phyloP scores from a whole-genome alignment of 2,888 invertebrate genomes.

The Crocallis elinguaria region DNA sequence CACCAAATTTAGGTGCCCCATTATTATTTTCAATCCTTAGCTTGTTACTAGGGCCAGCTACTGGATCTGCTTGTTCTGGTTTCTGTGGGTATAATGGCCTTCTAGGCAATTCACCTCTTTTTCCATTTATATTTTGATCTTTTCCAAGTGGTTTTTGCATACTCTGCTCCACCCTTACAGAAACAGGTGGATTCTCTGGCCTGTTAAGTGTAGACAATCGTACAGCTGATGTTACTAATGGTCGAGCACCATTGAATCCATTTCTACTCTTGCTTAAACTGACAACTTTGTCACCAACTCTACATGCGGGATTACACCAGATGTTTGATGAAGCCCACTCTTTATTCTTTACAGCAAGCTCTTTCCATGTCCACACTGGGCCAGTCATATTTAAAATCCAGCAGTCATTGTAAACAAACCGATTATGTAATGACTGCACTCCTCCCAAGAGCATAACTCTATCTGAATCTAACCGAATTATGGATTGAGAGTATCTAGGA shows the following conservation, averaged over 20 bases:
- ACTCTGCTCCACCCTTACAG: conserved; percentile 78
- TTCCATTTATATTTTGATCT: conserved; percentile 91
- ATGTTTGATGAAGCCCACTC: conserved; percentile 93
- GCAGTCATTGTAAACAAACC: conserved; percentile 92
- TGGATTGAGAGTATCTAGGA: conserved; percentile 97
- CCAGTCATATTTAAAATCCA: conserved; percentile 94
- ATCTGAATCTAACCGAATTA: conserved; percentile 90
- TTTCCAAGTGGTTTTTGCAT: conserved; percentile 83
- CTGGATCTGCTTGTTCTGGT: conserved; percentile 55
- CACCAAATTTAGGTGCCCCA: conserved; percentile 34
- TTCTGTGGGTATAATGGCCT: conserved; percentile 55
- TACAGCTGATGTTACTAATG: conserved; percentile 83
- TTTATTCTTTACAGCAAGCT: conserved; percentile 90
- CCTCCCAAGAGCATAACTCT: conserved; percentile 94
- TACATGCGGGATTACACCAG: conserved; percentile 97
- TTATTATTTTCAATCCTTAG: conserved; percentile 51
- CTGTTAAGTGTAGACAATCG: conserved; percentile 70
- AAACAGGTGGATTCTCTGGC: conserved; percentile 75
- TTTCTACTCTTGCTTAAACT: conserved; percentile 88
- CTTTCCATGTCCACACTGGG: conserved; percentile 89
- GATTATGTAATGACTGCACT: conserved; percentile 93
- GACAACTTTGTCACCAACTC: conserved; percentile 90
- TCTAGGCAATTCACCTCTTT: conserved; percentile 84
- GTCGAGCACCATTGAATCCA: conserved; percentile 80
- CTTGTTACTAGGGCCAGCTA: conserved; percentile 78